Evolutionary conservation across 2,113 vertebrate genomes (phyloP).

Genomic region (Mormyrus iriodes): DNA sequence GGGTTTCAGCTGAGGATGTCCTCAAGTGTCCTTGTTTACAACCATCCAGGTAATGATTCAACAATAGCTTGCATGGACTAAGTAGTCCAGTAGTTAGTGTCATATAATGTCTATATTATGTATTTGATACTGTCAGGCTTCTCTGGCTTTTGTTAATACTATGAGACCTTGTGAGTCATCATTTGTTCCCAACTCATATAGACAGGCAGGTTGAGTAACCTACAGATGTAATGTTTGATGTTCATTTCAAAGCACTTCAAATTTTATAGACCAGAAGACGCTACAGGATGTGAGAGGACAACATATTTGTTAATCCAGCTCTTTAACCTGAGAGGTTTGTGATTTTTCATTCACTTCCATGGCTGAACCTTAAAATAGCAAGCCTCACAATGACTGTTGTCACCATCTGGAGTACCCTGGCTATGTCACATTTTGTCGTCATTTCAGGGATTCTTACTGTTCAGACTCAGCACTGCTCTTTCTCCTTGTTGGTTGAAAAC

Average conservation of each 20-base stretch:
- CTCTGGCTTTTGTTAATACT: not conserved
- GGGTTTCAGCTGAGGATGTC: not conserved
- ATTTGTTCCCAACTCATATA: not conserved
- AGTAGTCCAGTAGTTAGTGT: not conserved
- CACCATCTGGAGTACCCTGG: not conserved
- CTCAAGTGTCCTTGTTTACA: not conserved
- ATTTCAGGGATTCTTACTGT: not conserved
- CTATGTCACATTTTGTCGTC: not conserved
- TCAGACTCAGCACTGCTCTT: not conserved
- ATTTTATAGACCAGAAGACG: not conserved
- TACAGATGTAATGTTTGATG: not conserved
- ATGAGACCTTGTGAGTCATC: not conserved
- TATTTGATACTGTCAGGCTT: not conserved
- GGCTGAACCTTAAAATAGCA: not conserved
- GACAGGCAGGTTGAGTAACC: not conserved
- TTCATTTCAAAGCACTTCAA: not conserved
- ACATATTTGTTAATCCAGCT: not conserved
- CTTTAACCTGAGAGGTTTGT: not conserved
- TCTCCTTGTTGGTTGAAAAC: not conserved
- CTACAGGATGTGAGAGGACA: not conserved
- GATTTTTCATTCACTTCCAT: not conserved
- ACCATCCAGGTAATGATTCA: not conserved
- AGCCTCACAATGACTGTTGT: not conserved
- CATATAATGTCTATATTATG: not conserved
- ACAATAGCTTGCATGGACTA: not conserved